Evolutionary conservation across 2,797 vertebrate species (phyloP), one percentile per base, ranked within the genome.

Genomic region (Pseudomugil tenellus): DNA sequence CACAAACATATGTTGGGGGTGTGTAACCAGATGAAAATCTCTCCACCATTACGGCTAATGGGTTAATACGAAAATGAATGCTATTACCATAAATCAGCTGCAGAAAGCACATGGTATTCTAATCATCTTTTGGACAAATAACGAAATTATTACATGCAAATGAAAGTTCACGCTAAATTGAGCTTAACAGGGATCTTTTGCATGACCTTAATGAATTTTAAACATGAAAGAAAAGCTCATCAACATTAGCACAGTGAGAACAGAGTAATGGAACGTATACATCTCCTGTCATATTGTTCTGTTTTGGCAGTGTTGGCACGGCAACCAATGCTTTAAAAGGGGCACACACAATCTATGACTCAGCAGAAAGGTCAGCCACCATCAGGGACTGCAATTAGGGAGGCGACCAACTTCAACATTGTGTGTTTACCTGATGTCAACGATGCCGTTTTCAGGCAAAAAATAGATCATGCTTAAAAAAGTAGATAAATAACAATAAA

Each of bases 91-190:
- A 78, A 46, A 85, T 84, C 75, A 65, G 58, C 70, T 67, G 77
- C 67, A 76, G 70, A 61, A 76, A 82, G 80, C 55, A 63, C 55
- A 64, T 59, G 19, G 21, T 54, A 71, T 73, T 84, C 69, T 76
- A 80, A 85, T 80, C 63, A 78, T 52, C 31, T 58, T 58, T 55
- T 10, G 51, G 70, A 79, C 53, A 78, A 80, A 82, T 76, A 39
- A 70, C 72, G 13, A 63, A 70, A 60, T 76, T 71, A 83, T 88
- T 77, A 83, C 77, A 84, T 80, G 81, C 73, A 78, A 90, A 88
- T 86, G 59, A 76, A 84, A 81, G 63, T 67, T 74, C 69, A 79
- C 1, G 23, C 74, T 37, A 31, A 53, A 37, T 11, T 66, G 70
- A 70, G 48, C 43, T 62, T 34, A 72, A 72, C 70, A 65, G 70